Conservation (phyloP, 2,888 invertebrate genomes). For the Hermodice carunculata region DNA sequence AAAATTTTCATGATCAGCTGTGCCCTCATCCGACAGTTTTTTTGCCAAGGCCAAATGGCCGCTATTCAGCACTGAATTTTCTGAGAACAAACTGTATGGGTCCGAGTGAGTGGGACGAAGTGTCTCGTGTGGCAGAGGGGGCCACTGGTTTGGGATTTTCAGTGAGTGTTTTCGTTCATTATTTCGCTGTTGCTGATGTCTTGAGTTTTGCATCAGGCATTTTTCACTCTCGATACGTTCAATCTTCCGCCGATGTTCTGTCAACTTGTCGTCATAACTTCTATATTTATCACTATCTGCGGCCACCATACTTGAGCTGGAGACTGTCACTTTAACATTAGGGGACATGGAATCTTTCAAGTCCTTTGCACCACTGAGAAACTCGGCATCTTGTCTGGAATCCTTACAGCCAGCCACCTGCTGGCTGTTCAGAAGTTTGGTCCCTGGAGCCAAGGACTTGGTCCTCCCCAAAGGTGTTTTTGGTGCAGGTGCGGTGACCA, state of each 20-base stretch:
- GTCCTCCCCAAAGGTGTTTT: constrained; percentile 19
- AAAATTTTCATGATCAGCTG: too few species aligned
- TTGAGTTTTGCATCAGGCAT: constrained; percentile 22
- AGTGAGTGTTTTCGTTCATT: neutral
- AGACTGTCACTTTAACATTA: too few species aligned
- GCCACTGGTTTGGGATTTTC: neutral
- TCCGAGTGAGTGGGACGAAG: constrained; percentile 30
- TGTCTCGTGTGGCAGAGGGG: neutral
- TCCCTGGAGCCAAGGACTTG: constrained; percentile 15
- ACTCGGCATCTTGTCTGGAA: too few species aligned
- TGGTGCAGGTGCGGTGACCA: too few species aligned
- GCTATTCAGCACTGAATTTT: too few species aligned
- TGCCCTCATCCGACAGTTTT: constrained; percentile 72
- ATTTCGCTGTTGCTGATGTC: constrained; percentile 23
- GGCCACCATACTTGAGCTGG: too few species aligned
- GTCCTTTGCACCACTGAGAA: too few species aligned
- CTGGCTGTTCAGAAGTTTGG: neutral
- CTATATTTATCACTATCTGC: constrained; percentile 25
- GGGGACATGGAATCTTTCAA: too few species aligned
- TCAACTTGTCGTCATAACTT: constrained; percentile 44
- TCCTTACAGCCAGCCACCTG: too few species aligned
- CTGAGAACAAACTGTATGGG: too few species aligned
- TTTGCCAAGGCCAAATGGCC: constrained; percentile 70
- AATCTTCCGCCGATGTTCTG: constrained; percentile 41
- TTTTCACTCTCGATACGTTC: constrained; percentile 38